These are phyloP conservation scores for Tyrophagus putrescentiae DNA, from an alignment of 1,140 invertebrate species.

Conservation along the genomic window DNA sequence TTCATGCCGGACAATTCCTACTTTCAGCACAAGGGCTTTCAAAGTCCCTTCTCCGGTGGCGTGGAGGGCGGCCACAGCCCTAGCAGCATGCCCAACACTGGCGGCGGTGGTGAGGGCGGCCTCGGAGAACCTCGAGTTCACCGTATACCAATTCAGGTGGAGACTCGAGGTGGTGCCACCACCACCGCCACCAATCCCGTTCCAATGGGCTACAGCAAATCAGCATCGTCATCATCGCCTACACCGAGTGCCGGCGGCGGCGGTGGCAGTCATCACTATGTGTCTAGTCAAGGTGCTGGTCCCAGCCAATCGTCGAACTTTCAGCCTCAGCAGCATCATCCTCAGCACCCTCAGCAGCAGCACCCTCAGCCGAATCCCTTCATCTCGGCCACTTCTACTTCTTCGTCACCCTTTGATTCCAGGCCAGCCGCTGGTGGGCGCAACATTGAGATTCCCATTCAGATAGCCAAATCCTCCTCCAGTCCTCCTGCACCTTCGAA, in stretches of 20 bases:
- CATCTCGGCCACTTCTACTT: too few relatives aligned
- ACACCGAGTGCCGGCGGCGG: neutral
- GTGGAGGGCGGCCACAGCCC: neutral
- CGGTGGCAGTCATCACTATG: too few relatives aligned
- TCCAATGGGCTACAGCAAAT: neutral
- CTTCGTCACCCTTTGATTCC: too few relatives aligned
- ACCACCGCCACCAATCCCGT: neutral
- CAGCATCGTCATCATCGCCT: neutral
- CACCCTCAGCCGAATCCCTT: constrained; percentile 5
- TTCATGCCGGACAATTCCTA: constrained; percentile 12
- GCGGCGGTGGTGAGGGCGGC: neutral
- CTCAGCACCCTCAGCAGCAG: neutral
- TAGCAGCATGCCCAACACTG: neutral
- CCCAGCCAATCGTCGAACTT: neutral
- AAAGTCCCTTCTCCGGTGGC: neutral
- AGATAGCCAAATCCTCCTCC: constrained; percentile 6
- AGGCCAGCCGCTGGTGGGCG: neutral
- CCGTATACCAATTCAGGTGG: constrained; percentile 72
- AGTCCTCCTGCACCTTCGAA: neutral
- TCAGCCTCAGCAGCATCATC: neutral
- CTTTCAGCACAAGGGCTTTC: constrained; percentile 7
- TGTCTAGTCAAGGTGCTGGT: neutral
- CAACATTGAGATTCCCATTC: neutral
- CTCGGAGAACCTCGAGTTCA: constrained; percentile 38
- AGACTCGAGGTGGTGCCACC: constrained; percentile 47